phyloP scores from a whole-genome alignment of 2,888 invertebrate species.

The Volucella bombylans region DNA sequence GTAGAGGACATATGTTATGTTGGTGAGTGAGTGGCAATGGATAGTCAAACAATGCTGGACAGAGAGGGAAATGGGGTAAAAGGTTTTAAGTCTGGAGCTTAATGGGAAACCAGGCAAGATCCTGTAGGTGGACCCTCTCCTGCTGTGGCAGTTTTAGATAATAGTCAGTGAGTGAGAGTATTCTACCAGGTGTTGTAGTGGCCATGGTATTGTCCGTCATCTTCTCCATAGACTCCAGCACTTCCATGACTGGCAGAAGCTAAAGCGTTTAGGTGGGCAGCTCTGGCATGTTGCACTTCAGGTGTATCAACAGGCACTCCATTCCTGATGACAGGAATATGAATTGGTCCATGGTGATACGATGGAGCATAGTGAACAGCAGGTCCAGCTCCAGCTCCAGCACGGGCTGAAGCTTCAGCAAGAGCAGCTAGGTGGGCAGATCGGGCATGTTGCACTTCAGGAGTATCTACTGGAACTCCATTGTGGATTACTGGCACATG shows the following conservation, averaged over 20 bases:
- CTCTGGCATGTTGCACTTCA: conserved; percentile 83
- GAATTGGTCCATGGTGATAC: conserved; percentile 81
- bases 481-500: conserved; percentile 82
- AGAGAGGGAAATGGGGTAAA: not conserved
- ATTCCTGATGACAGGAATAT: conserved; percentile 83
- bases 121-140: conserved; percentile 47
- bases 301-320: conserved; percentile 84
- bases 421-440: conserved; percentile 82
- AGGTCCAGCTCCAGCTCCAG: conserved; percentile 73
- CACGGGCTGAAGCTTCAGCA: conserved; percentile 78
- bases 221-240: conserved; percentile 78
- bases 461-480: conserved; percentile 83
- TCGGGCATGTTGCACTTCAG: conserved; percentile 83
- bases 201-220: conserved; percentile 79
- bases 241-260: conserved; percentile 80
- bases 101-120: conserved; percentile 52
- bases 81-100: not conserved
- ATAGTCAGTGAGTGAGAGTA: conserved; percentile 21
- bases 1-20: not conserved
- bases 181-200: conserved; percentile 76
- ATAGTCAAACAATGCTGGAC: not conserved
- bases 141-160: conserved; percentile 58
- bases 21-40: conserved; percentile 10
- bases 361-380: conserved; percentile 76
- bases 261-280: conserved; percentile 81